Conservation (phyloP, 2,888 invertebrate genomes). For the Idaea dimidiata region DNA sequence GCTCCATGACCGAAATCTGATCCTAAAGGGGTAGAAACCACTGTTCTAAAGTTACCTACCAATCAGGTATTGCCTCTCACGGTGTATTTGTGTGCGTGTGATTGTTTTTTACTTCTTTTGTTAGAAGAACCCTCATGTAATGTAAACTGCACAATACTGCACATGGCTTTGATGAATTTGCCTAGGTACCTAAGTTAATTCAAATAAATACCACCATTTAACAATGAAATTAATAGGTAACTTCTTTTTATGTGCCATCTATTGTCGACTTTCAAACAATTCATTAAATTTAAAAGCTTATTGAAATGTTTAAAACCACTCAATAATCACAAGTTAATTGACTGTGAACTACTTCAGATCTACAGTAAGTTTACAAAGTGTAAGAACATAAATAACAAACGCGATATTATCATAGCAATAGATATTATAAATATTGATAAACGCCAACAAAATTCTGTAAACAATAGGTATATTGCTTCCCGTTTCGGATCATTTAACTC, state of each 20-base stretch:
- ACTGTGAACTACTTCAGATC: not conserved
- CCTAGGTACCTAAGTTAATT: not conserved
- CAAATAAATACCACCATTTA: not conserved
- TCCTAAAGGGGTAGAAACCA: constrained; percentile 47
- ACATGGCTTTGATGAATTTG: not conserved
- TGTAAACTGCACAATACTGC: not conserved
- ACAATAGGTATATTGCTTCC: constrained; percentile 74
- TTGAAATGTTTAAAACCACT: constrained; percentile 1
- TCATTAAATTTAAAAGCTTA: not conserved
- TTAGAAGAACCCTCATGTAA: constrained; percentile 1
- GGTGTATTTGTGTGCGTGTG: constrained; percentile 28
- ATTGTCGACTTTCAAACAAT: not conserved
- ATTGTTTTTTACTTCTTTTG: constrained; percentile 26
- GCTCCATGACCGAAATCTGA: constrained; percentile 55
- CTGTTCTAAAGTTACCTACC: constrained; percentile 43
- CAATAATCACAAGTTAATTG: not conserved
- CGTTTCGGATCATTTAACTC: constrained; percentile 69
- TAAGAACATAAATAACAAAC: constrained; percentile 23
- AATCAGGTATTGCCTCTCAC: constrained; percentile 39
- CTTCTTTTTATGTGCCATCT: not conserved
- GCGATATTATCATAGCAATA: constrained; percentile 45
- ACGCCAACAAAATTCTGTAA: constrained; percentile 63
- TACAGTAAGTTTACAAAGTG: not conserved
- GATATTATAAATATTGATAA: constrained; percentile 68
- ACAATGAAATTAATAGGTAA: not conserved